phyloP scores from a whole-genome alignment of 2,797 vertebrate species.

The Scolopax rusticola region DNA sequence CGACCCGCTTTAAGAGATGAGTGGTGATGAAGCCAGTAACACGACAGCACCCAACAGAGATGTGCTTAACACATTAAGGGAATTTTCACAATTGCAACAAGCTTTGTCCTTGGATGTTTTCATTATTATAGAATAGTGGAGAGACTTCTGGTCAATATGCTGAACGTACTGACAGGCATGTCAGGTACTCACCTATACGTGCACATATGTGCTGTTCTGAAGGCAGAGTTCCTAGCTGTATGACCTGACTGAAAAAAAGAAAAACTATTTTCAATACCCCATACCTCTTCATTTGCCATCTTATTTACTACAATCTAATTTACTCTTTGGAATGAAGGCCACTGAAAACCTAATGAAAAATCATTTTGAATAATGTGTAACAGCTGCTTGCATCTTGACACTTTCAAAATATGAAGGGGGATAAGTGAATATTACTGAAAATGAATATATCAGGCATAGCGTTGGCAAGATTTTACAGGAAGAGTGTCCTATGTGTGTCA shows the following conservation, averaged over 20 bases:
- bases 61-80: neutral
- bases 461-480: conserved; percentile 19
- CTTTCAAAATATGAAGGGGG: neutral
- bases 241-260: neutral
- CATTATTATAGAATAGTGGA: neutral
- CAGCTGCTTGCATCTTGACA: neutral
- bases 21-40: neutral
- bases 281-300: neutral
- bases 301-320: neutral
- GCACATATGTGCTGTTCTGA: neutral
- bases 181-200: neutral
- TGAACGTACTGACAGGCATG: neutral
- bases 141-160: neutral
- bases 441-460: neutral
- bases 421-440: neutral
- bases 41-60: neutral
- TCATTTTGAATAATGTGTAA: neutral
- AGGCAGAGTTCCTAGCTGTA: neutral
- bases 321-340: neutral
- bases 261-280: neutral
- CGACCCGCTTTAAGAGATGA: neutral
- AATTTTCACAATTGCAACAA: neutral
- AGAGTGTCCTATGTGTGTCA: neutral
- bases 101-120: neutral
- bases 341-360: neutral